Conservation (phyloP, 2,888 invertebrate species). For the Cylloceria caligata region DNA sequence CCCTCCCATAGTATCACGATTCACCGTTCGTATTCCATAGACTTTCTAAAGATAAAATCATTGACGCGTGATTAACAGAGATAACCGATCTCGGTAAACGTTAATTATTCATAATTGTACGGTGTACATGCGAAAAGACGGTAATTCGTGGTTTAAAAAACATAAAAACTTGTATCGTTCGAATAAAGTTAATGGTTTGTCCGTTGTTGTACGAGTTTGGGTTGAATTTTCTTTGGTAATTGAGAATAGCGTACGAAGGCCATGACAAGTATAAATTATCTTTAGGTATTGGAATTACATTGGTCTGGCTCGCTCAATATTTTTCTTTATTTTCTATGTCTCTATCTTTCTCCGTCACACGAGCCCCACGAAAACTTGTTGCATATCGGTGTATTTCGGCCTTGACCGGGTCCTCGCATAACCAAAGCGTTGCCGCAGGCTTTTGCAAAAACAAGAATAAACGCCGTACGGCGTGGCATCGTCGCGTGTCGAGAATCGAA, state of each 20-base stretch:
- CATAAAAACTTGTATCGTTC: neutral
- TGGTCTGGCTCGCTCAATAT: slow-evolving; percentile 22
- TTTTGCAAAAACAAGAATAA: slow-evolving; percentile 54
- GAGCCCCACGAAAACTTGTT: slow-evolving; percentile 59
- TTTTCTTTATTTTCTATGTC: slow-evolving; percentile 22
- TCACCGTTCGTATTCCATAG: neutral
- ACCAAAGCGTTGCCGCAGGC: slow-evolving; percentile 15
- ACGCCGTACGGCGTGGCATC: slow-evolving; percentile 16
- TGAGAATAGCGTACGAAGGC: slow-evolving; percentile 59
- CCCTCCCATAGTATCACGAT: neutral
- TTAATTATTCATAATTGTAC: slow-evolving; percentile 58
- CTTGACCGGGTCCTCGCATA: slow-evolving; percentile 60
- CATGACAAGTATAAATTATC: slow-evolving; percentile 53
- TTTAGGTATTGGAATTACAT: slow-evolving; percentile 38
- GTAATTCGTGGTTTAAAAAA: slow-evolving; percentile 29
- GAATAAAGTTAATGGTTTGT: slow-evolving; percentile 43
- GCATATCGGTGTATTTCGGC: slow-evolving; percentile 60
- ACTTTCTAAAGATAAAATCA: slow-evolving; percentile 45
- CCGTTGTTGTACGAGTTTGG: slow-evolving; percentile 42
- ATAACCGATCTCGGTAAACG: slow-evolving; percentile 45
- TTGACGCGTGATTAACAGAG: slow-evolving; percentile 55
- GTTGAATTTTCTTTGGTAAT: slow-evolving; percentile 52
- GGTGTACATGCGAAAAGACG: too few relatives aligned
- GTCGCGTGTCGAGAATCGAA: slow-evolving; percentile 50
- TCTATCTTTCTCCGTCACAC: slow-evolving; percentile 3